Percentiles rank a stretch among this genome's conserved stretches.
Evolutionary conservation across 2,888 invertebrate species (phyloP).

Genomic region (Lasiommata megera): DNA sequence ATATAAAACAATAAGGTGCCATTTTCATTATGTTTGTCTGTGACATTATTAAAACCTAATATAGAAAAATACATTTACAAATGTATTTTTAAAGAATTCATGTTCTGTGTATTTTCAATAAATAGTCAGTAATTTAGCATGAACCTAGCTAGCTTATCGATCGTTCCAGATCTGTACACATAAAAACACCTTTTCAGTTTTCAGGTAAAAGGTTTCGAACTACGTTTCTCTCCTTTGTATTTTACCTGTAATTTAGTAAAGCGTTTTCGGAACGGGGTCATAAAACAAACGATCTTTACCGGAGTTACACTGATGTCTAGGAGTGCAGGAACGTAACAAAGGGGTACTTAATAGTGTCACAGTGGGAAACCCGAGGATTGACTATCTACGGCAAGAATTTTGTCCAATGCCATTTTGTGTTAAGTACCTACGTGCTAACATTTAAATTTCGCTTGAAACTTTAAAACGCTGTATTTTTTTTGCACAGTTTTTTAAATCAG

Average conservation of each 20-base stretch:
- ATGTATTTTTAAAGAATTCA: neutral
- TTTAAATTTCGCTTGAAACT: slow-evolving; percentile 1
- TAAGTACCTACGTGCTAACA: neutral
- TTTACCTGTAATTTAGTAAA: slow-evolving; percentile 34
- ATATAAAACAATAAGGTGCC: too few relatives aligned
- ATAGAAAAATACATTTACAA: neutral
- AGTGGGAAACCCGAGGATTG: slow-evolving; percentile 34
- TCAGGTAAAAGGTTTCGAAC: slow-evolving; percentile 24
- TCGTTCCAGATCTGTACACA: slow-evolving; percentile 5
- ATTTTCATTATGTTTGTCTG: too few relatives aligned
- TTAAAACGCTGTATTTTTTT: neutral
- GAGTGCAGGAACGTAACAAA: slow-evolving; percentile 29
- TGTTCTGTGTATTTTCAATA: neutral
- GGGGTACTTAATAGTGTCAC: slow-evolving; percentile 36
- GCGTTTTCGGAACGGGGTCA: slow-evolving; percentile 33
- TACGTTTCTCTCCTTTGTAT: slow-evolving; percentile 32
- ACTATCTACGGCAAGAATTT: slow-evolving; percentile 30
- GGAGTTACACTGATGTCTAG: slow-evolving; percentile 33
- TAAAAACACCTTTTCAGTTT: slow-evolving; percentile 10
- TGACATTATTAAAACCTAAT: too few relatives aligned
- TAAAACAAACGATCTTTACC: slow-evolving; percentile 34
- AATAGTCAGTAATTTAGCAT: neutral
- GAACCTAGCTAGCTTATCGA: slow-evolving; percentile 1
- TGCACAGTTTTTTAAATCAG: too few relatives aligned
- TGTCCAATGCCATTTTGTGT: slow-evolving; percentile 29